Base-by-base conservation (phyloP, 2,797 vertebrate genomes). In the Nyctibius grandis region DNA sequence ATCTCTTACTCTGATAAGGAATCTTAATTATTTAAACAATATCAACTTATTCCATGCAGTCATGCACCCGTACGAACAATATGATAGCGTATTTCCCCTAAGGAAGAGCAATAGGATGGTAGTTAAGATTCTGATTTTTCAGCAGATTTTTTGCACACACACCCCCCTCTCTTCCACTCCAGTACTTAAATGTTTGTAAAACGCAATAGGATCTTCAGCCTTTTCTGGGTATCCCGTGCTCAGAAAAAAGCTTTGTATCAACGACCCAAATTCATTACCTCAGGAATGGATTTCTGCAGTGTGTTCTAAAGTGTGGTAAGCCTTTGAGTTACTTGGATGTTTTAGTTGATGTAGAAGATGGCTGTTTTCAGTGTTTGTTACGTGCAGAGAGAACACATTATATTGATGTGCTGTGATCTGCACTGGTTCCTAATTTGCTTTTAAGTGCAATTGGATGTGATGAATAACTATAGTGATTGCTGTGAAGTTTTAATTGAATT, bases 361-460 rank as follows among this genome's bases (percentile, higher is more conserved):
- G 38, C 53, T 81, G 7, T 57, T 88, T 80, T 85, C 54, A 64
- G 65, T 68, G 56, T 34, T 68, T 60, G 53, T 65, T 75, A n/a
- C 18, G 84, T 93, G 50, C n/a, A 57, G 61, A 61, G 84, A 76
- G 65, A 86, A 18, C 34, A 13, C 54, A 54, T 87, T 93, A 57
- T 42, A 33, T 34, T 64, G 42, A 72, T 90, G 61, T 34, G 68
- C 15, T 68, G 23, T 77, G 36, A 78, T 90, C 38, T 84, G 53
- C 34, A 2, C 15, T 88, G 61, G 16, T 77, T 78, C 40, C 61
- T 93, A 72, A 88, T 91, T 93, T 82, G 63, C 70, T 87, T 89
- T 47, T 56, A 92, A 95, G 68, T 85, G 89, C 82, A 88, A 6
- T 94, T 92, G 83, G 69, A 78, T 91, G 42, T 96, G 68, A 85